Percentiles rank a stretch among this genome's conserved stretches.
These are phyloP conservation scores for Sylvia borin DNA, from an alignment of 2,797 vertebrate species.

Conservation along the genomic window DNA sequence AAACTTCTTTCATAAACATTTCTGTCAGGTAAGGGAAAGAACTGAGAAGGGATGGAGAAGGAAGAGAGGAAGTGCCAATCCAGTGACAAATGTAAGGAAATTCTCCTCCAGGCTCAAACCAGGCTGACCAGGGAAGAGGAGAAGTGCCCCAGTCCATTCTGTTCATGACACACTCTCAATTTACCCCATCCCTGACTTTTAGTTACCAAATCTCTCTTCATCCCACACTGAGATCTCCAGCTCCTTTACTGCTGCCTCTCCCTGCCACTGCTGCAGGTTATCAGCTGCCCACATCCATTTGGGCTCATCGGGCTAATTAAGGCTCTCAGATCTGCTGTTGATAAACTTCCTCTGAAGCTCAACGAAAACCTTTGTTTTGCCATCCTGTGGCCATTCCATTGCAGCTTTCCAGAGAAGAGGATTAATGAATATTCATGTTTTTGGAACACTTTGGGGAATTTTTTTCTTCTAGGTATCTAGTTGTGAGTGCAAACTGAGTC, in stretches of 20 bases:
- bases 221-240: background rate
- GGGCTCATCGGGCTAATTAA: fast-evolving
- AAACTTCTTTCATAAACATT: fast-evolving
- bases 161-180: background rate
- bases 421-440: background rate
- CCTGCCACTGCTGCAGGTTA: background rate
- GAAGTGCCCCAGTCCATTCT: background rate
- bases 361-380: background rate
- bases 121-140: background rate
- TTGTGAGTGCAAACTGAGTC: background rate
- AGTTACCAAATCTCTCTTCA: background rate
- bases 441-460: fast-evolving
- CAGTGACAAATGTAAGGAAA: background rate
- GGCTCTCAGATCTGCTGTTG: background rate
- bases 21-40: background rate
- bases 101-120: background rate
- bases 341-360: background rate
- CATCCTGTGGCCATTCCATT: background rate
- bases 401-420: background rate
- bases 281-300: background rate
- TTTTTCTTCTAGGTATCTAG: background rate
- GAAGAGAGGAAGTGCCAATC: background rate
- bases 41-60: background rate
- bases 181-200: background rate
- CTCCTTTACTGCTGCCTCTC: background rate